Percentiles rank a stretch among this genome's conserved stretches.
Evolutionary conservation across 2,888 invertebrate species (phyloP).

Genomic region (Eulithis testata): DNA sequence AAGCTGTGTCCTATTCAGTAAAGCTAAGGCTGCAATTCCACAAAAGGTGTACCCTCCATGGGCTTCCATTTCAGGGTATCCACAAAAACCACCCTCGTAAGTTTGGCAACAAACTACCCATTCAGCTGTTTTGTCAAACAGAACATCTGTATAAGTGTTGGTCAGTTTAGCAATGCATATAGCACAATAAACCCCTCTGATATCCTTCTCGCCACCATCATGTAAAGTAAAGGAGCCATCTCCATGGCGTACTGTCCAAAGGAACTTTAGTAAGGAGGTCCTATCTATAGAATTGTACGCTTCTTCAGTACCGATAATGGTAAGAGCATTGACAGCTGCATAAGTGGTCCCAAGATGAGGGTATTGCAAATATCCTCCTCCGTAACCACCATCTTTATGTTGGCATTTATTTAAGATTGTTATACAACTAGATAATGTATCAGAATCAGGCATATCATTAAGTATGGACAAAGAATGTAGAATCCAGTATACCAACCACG

Average conservation of each 20-base stretch:
- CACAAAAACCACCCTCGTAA: constrained; percentile 99
- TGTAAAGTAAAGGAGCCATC: constrained; percentile 98
- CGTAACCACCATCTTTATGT: constrained; percentile 93
- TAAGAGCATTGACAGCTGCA: constrained; percentile 97
- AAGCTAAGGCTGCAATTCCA: constrained; percentile 94
- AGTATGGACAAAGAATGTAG: constrained; percentile 93
- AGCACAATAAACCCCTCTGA: constrained; percentile 99
- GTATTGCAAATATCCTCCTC: constrained; percentile 96
- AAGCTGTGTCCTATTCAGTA: constrained; percentile 90
- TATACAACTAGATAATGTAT: constrained; percentile 68
- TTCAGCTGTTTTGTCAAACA: constrained; percentile 94
- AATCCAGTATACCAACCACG: constrained; percentile 99
- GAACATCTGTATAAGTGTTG: constrained; percentile 88
- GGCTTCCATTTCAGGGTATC: constrained; percentile 95
- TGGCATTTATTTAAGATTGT: constrained; percentile 86
- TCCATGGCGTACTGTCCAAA: constrained; percentile 89
- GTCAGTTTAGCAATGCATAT: constrained; percentile 94
- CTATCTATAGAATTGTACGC: constrained; percentile 95
- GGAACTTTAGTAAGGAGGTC: constrained; percentile 89
- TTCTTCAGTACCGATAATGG: constrained; percentile 94
- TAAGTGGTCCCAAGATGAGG: constrained; percentile 98
- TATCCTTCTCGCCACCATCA: constrained; percentile 96
- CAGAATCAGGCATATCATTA: constrained; percentile 75
- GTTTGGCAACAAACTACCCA: constrained; percentile 99
- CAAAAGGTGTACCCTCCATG: constrained; percentile 99